These are phyloP conservation scores for Atrina japonica DNA, from an alignment of 2,888 invertebrate genomes.

Conservation along the genomic window DNA sequence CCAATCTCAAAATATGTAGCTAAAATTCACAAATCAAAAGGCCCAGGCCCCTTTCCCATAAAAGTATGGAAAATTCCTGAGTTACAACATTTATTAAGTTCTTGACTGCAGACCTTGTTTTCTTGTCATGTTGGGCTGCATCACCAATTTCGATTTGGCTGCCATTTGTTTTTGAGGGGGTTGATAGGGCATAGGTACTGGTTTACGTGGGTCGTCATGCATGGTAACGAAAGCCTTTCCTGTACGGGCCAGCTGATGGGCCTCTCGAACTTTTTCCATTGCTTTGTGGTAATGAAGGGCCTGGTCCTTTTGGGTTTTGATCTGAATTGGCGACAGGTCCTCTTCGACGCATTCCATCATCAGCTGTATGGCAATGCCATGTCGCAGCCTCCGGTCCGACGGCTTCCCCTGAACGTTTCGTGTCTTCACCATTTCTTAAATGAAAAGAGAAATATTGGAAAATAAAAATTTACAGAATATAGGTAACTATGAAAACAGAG, in stretches of 20 bases:
- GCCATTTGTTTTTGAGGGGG: background rate
- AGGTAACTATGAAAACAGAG: too few relatives aligned
- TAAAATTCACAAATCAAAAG: too few relatives aligned
- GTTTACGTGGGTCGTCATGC: constrained; percentile 46
- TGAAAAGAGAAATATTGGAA: constrained; percentile 3
- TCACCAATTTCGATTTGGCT: too few relatives aligned
- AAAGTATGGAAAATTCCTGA: too few relatives aligned
- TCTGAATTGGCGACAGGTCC: constrained; percentile 86
- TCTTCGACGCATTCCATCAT: constrained; percentile 88
- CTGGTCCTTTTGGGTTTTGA: constrained; percentile 85
- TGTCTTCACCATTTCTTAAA: constrained; percentile 35
- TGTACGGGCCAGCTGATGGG: constrained; percentile 51
- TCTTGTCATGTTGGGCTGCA: too few relatives aligned
- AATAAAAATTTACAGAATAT: too few relatives aligned
- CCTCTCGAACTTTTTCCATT: constrained; percentile 50
- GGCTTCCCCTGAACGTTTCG: background rate
- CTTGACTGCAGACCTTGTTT: too few relatives aligned
- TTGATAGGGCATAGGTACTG: constrained; percentile 44
- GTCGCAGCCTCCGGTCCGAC: background rate
- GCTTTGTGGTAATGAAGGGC: constrained; percentile 84
- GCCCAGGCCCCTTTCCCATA: too few relatives aligned
- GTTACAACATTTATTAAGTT: too few relatives aligned
- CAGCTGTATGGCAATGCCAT: constrained; percentile 49
- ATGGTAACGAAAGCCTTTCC: constrained; percentile 54
- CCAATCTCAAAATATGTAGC: too few relatives aligned